phyloP scores from a whole-genome alignment of 2,888 invertebrate genomes.

The Lucinisca nassula region DNA sequence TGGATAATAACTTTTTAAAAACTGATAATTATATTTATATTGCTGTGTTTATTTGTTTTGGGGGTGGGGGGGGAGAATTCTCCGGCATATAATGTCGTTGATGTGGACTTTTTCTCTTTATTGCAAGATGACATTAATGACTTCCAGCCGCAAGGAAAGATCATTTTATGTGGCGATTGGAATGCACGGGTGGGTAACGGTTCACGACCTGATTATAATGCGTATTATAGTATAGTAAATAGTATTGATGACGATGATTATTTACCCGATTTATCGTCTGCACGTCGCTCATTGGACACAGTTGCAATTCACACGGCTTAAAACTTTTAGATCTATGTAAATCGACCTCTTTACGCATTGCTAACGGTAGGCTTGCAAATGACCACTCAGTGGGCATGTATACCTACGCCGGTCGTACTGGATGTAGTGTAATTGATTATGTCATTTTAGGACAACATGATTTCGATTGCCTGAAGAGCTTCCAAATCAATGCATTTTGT shows the following conservation, averaged over 20 bases:
- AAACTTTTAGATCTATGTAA: too few species aligned
- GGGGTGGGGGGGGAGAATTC: slow-evolving; percentile 38
- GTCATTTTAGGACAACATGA: neutral
- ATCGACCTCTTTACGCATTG: too few species aligned
- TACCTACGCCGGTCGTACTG: slow-evolving; percentile 6
- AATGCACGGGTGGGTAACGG: slow-evolving; percentile 22
- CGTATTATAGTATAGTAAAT: neutral
- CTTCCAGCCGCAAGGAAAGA: slow-evolving; percentile 11
- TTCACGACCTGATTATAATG: slow-evolving; percentile 20
- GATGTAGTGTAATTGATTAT: slow-evolving; percentile 33
- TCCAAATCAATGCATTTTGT: neutral
- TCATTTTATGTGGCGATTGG: too few species aligned
- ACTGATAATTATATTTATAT: slow-evolving; percentile 10
- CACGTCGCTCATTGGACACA: slow-evolving; percentile 18
- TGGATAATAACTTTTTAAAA: slow-evolving; percentile 26
- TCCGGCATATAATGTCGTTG: slow-evolving; percentile 15
- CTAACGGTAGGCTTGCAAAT: too few species aligned
- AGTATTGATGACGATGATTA: too few species aligned
- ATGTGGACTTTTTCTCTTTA: slow-evolving; percentile 18
- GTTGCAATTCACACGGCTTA: slow-evolving; percentile 29
- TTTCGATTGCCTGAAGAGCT: neutral
- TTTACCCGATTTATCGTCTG: slow-evolving; percentile 13
- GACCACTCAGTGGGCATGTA: slow-evolving; percentile 3
- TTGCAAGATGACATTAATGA: slow-evolving; percentile 25
- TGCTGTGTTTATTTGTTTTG: slow-evolving; percentile 18